These are phyloP conservation scores for Mungos mungo DNA, from an alignment of 2,113 vertebrate species.

Conservation along the genomic window DNA sequence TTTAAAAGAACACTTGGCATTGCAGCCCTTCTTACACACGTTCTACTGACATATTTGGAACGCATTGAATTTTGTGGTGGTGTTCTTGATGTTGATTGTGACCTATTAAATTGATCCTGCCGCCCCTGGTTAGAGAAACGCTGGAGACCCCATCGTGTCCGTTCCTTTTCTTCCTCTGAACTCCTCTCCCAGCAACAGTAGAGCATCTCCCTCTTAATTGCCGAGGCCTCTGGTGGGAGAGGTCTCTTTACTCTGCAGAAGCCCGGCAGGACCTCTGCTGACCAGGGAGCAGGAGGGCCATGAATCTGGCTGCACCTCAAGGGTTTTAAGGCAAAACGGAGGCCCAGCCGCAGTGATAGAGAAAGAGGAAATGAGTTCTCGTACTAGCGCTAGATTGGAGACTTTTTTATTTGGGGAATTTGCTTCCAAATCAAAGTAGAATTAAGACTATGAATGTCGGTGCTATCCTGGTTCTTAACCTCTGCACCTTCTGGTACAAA, in stretches of 20 bases:
- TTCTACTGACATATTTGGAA: not conserved
- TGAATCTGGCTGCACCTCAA: not conserved
- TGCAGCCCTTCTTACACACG: not conserved
- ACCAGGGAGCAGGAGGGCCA: not conserved
- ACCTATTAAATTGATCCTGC: not conserved
- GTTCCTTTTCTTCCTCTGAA: not conserved
- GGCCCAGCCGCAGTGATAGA: not conserved
- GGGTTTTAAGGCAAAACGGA: not conserved
- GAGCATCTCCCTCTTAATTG: not conserved
- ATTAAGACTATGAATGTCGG: not conserved
- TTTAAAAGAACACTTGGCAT: not conserved
- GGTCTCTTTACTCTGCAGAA: not conserved
- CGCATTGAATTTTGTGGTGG: not conserved
- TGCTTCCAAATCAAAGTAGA: slow-evolving; percentile 16
- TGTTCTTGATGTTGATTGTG: not conserved
- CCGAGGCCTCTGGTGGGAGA: not conserved
- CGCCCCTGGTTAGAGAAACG: not conserved
- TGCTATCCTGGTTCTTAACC: not conserved
- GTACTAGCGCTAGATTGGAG: not conserved
- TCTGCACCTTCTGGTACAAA: not conserved
- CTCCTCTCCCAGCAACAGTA: not conserved
- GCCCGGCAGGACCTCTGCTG: not conserved
- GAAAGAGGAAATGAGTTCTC: not conserved
- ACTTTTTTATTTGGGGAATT: not conserved
- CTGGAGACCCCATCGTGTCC: not conserved